Percentiles rank a stretch among this genome's conserved stretches.
Evolutionary conservation across 2,797 vertebrate genomes (phyloP).

Genomic region (Phaenicophaeus curvirostris): DNA sequence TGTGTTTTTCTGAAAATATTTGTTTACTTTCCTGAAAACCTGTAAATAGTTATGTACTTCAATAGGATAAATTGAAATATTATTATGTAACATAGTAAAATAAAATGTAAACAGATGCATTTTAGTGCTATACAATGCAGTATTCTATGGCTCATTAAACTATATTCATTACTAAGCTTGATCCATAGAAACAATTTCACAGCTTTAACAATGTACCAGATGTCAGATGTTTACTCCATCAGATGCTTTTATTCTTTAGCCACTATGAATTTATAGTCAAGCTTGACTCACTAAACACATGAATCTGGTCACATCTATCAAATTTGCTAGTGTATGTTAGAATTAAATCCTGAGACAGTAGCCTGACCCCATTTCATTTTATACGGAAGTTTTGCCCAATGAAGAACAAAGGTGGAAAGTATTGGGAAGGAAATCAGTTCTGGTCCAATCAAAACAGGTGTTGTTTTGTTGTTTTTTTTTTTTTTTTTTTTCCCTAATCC

Average conservation of each 20-base stretch:
- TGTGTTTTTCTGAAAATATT: not conserved
- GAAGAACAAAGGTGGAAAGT: not conserved
- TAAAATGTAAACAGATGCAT: slow-evolving; percentile 64
- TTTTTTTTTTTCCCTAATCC: not conserved
- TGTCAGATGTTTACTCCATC: slow-evolving; percentile 49
- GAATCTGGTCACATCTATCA: not conserved
- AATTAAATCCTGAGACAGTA: not conserved
- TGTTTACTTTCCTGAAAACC: slow-evolving; percentile 26
- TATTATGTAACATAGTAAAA: slow-evolving; percentile 48
- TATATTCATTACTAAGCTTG: slow-evolving; percentile 59
- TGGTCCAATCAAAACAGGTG: not conserved
- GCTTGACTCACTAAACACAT: not conserved
- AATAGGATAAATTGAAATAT: slow-evolving; percentile 50
- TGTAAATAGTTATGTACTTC: slow-evolving; percentile 6
- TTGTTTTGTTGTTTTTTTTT: too few relatives aligned
- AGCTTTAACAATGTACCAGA: slow-evolving; percentile 57
- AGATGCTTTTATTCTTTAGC: slow-evolving; percentile 41
- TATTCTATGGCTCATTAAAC: slow-evolving; percentile 65
- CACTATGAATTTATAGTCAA: slow-evolving; percentile 28
- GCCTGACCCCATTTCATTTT: not conserved
- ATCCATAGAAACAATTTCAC: slow-evolving; percentile 41
- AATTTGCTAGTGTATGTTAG: not conserved
- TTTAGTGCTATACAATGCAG: slow-evolving; percentile 59
- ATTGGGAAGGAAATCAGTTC: not conserved
- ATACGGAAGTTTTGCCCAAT: not conserved